Evolutionary conservation across 1,140 invertebrate genomes (phyloP).

Genomic region (Orchesella cincta): DNA sequence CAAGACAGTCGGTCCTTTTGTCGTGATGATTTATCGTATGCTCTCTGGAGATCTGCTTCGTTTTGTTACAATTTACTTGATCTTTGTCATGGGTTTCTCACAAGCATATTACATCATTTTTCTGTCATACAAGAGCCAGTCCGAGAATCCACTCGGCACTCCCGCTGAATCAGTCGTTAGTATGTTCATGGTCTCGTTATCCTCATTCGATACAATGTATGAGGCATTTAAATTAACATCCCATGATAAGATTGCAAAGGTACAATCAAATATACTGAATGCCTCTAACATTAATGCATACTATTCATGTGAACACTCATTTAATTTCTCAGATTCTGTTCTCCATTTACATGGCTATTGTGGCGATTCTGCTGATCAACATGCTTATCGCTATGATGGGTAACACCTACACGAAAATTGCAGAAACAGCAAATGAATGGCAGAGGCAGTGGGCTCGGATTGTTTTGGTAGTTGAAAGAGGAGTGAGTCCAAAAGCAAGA

Average conservation of each 20-base stretch:
- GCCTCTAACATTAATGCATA: not conserved
- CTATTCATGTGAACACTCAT: not conserved
- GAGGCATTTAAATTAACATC: constrained; percentile 82
- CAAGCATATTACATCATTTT: constrained; percentile 69
- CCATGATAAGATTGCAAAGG: constrained; percentile 85
- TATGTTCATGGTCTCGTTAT: constrained; percentile 97
- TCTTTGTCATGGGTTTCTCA: constrained; percentile 97
- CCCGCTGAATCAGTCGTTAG: constrained; percentile 92
- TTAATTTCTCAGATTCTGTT: constrained; percentile 74
- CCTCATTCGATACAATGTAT: constrained; percentile 94
- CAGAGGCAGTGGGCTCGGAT: constrained; percentile 96
- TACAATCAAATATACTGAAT: constrained; percentile 54
- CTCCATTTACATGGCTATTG: constrained; percentile 94
- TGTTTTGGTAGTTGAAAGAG: constrained; percentile 93
- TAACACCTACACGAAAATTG: constrained; percentile 97
- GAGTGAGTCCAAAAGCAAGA: constrained; percentile 82
- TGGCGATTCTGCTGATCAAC: constrained; percentile 92
- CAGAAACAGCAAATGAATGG: constrained; percentile 96
- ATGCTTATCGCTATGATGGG: constrained; percentile 99
- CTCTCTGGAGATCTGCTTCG: constrained; percentile 90
- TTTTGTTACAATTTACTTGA: constrained; percentile 93
- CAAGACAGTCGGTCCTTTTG: constrained; percentile 96
- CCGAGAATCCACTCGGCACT: constrained; percentile 79
- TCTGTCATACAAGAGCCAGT: constrained; percentile 43
- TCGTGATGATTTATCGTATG: constrained; percentile 99